These are phyloP conservation scores for Ciconia maguari DNA, from an alignment of 2,113 vertebrate genomes.

Conservation along the genomic window DNA sequence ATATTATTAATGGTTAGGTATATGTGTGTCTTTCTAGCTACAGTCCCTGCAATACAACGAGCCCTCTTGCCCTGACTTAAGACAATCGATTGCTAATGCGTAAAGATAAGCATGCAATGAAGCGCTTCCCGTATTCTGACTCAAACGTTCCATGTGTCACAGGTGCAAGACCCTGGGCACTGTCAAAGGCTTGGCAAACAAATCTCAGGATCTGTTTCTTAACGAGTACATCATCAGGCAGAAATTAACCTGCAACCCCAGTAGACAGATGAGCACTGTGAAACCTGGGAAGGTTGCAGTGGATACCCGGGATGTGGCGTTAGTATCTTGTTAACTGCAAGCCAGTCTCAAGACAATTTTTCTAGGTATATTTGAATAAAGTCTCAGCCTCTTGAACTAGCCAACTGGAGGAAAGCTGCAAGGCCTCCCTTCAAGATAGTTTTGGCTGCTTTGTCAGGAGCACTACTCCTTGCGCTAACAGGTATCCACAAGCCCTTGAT, in stretches of 20 bases:
- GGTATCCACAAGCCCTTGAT: fast-evolving
- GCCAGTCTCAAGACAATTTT: fast-evolving
- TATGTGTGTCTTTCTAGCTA: not conserved
- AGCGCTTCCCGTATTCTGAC: fast-evolving
- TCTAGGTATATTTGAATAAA: fast-evolving
- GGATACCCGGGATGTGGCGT: fast-evolving
- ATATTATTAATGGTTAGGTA: not conserved
- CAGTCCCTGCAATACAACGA: fast-evolving
- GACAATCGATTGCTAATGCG: fast-evolving
- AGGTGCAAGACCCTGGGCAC: not conserved
- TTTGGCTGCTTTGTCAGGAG: not conserved
- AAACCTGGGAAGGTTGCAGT: not conserved
- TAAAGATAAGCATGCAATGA: fast-evolving
- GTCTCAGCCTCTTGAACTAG: not conserved
- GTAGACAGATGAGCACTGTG: fast-evolving
- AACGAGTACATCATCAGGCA: not conserved
- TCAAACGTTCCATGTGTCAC: fast-evolving
- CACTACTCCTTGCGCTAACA: not conserved
- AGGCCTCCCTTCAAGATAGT: fast-evolving
- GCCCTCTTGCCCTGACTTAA: not conserved
- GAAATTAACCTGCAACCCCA: not conserved
- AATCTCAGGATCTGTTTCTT: not conserved
- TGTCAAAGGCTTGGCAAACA: fast-evolving
- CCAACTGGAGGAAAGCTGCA: not conserved
- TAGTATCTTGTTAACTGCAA: fast-evolving